A percentile compares a stretch with the other conserved stretches of the same genome.
These are phyloP conservation scores for Drosophila erecta DNA, from an alignment of 1,140 invertebrate species.

Conservation along the genomic window DNA sequence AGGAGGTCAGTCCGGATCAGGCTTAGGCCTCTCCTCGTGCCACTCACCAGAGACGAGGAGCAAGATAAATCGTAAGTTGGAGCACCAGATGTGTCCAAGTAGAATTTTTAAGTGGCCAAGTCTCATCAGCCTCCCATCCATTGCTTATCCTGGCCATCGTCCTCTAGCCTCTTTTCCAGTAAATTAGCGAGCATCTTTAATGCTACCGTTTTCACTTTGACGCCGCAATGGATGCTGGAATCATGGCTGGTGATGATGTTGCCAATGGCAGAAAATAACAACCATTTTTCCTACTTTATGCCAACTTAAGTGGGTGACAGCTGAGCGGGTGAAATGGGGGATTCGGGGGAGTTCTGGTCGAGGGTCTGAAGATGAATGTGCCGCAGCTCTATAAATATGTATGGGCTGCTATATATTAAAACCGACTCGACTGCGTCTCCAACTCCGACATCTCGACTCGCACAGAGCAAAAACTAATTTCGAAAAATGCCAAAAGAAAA, in stretches of 20 bases:
- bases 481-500: conserved; percentile 84
- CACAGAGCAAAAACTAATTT: conserved; percentile 84
- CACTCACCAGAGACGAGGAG: neutral
- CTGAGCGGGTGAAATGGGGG: conserved; percentile 21
- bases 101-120: conserved; percentile 63
- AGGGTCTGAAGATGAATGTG: conserved; percentile 79
- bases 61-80: conserved; percentile 40
- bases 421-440: conserved; percentile 70
- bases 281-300: conserved; percentile 78
- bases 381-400: conserved; percentile 84
- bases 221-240: conserved; percentile 41
- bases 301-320: conserved; percentile 78
- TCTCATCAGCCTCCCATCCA: conserved; percentile 13
- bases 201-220: conserved; percentile 61
- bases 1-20: conserved; percentile 29
- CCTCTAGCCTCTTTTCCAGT: neutral
- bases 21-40: neutral
- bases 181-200: conserved; percentile 67
- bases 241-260: conserved; percentile 60
- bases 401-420: conserved; percentile 84
- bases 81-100: conserved; percentile 70
- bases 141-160: neutral
- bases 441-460: conserved; percentile 57
- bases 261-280: conserved; percentile 63
- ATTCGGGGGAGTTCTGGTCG: conserved; percentile 3